Evolutionary conservation across 1,140 invertebrate species (phyloP).

Genomic region (Parasteatoda tepidariorum): DNA sequence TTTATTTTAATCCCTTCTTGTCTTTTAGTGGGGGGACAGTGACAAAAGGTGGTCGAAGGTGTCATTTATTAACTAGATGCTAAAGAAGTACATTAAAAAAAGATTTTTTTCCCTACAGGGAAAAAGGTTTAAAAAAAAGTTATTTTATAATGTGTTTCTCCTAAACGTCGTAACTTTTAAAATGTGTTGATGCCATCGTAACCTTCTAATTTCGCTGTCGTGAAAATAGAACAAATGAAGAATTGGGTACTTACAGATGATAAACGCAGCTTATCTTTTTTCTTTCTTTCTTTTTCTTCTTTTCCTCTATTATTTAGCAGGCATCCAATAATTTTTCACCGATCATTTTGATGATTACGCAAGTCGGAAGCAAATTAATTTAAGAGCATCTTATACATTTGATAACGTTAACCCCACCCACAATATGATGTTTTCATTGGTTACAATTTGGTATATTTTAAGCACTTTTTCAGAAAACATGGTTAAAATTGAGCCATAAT

Average conservation of each 20-base stretch:
- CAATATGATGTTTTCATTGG: no score
- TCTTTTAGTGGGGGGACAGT: conserved; percentile 29
- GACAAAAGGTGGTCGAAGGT: conserved; percentile 53
- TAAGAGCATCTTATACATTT: no score
- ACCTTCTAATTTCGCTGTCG: conserved; percentile 16
- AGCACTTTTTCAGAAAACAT: no score
- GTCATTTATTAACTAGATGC: conserved; percentile 54
- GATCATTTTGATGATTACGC: neutral
- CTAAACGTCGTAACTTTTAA: conserved; percentile 5
- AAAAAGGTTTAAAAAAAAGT: neutral
- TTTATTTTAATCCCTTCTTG: neutral
- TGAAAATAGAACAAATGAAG: neutral
- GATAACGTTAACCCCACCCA: no score
- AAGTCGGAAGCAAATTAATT: no score
- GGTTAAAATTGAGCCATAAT: no score
- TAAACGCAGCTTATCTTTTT: neutral
- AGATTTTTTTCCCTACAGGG: neutral
- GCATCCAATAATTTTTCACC: neutral
- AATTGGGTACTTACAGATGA: neutral
- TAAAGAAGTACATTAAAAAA: neutral
- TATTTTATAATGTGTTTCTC: conserved; percentile 38
- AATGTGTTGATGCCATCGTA: conserved; percentile 40
- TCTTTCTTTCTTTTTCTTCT: no score
- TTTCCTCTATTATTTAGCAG: neutral
- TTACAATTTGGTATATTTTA: no score